phyloP scores from a whole-genome alignment of 2,797 vertebrate genomes.

The Hoplostethus mediterraneus region DNA sequence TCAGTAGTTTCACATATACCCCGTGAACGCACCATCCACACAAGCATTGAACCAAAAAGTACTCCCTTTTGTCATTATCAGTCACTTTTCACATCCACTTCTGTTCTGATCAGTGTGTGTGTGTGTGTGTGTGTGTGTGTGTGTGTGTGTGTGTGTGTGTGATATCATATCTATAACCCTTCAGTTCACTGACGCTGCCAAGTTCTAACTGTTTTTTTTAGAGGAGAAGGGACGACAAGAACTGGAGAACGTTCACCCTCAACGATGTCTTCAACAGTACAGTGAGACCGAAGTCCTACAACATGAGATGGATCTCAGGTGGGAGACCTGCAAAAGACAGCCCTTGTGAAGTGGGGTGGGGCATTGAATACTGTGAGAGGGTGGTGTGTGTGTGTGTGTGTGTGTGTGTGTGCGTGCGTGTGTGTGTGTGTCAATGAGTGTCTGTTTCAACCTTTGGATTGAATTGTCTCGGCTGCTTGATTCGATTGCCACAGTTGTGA shows the following conservation, averaged over 20 bases:
- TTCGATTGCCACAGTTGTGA: too few species aligned
- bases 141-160: not conserved
- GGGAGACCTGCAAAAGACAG: constrained; percentile 4
- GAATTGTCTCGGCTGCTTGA: too few species aligned
- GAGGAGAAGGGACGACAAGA: constrained; percentile 40
- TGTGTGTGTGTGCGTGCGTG: too few species aligned
- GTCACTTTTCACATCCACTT: not conserved
- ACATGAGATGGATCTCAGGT: constrained; percentile 96
- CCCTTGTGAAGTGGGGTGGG: not conserved
- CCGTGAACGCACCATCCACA: not conserved
- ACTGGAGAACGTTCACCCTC: constrained; percentile 83
- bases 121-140: too few species aligned
- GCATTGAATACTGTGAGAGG: too few species aligned
- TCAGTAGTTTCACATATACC: constrained; percentile 7
- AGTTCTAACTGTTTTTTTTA: constrained; percentile 40
- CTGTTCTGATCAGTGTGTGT: constrained; percentile 26
- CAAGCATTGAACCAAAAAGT: constrained; percentile 18
- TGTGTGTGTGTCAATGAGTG: too few species aligned
- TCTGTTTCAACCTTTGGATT: too few species aligned
- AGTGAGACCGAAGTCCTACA: constrained; percentile 87
- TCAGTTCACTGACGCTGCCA: not conserved
- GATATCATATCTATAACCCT: constrained; percentile 4
- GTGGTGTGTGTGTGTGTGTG: too few species aligned
- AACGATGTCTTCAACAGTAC: constrained; percentile 90
- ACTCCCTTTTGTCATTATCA: constrained; percentile 27